Evolutionary conservation across 2,113 vertebrate species (phyloP).

Genomic region (Pantherophis guttatus): DNA sequence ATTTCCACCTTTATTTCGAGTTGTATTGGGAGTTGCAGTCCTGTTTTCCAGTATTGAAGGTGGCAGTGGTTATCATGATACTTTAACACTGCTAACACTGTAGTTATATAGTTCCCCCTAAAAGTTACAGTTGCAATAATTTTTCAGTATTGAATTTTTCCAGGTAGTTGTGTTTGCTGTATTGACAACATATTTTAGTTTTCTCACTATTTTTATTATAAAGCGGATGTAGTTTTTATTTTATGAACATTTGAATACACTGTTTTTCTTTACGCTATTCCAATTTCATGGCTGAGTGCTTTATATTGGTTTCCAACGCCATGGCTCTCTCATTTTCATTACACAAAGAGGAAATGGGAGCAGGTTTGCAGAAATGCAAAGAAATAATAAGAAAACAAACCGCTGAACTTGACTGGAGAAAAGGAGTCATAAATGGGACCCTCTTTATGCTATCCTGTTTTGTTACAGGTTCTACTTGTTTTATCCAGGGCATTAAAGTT

Average conservation of each 20-base stretch:
- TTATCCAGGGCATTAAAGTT: not conserved
- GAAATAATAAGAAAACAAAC: not conserved
- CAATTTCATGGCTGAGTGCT: not conserved
- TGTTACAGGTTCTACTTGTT: not conserved
- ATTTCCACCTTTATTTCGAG: not conserved
- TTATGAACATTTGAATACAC: not conserved
- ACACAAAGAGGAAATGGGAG: not conserved
- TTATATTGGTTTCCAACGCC: not conserved
- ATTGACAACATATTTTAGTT: not conserved
- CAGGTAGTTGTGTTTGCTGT: not conserved
- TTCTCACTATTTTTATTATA: not conserved
- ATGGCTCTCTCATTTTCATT: not conserved
- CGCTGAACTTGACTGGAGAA: not conserved
- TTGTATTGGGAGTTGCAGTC: not conserved
- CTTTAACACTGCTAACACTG: not conserved
- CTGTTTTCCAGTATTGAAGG: not conserved
- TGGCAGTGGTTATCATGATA: not conserved
- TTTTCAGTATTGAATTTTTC: not conserved
- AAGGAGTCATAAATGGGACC: not conserved
- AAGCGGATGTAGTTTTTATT: not conserved
- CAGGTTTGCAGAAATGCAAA: not conserved
- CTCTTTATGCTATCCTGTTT: not conserved
- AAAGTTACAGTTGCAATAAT: not conserved
- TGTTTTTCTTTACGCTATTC: not conserved
- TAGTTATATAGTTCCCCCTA: not conserved